Conservation (phyloP, 2,797 vertebrate genomes). For the Avahi laniger region DNA sequence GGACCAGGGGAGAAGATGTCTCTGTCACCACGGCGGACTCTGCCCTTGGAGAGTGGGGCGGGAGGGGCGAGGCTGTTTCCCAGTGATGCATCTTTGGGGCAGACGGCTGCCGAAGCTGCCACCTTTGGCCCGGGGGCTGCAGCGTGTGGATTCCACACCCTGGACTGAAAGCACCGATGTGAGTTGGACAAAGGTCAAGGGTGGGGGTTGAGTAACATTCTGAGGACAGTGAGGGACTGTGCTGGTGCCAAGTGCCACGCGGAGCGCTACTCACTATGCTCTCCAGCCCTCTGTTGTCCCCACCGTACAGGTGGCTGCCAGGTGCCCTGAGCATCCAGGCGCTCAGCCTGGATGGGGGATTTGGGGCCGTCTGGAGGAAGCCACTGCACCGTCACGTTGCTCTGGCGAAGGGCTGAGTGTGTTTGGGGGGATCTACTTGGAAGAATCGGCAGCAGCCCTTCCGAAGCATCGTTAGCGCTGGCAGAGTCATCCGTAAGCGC, state of each 20-base stretch:
- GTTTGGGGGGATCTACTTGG: background rate
- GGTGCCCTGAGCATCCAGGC: rapidly evolving
- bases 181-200: background rate
- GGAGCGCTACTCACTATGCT: rapidly evolving
- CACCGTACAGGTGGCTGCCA: rapidly evolving
- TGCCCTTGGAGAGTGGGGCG: background rate
- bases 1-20: background rate
- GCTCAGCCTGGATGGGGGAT: background rate
- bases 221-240: background rate
- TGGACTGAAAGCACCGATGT: background rate
- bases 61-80: background rate
- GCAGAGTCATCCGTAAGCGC: background rate
- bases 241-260: background rate
- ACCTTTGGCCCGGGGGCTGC: background rate
- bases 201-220: background rate
- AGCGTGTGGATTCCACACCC: background rate
- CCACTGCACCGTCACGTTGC: background rate
- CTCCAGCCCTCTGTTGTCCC: background rate
- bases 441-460: background rate
- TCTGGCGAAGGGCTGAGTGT: background rate
- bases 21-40: background rate
- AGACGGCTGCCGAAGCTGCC: too few relatives aligned
- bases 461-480: background rate
- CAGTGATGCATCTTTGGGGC: background rate
- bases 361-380: background rate